Evolutionary conservation across 2,113 vertebrate genomes (phyloP), one percentile per base, ranked within the genome.

Genomic region (Tylochromis polylepis): DNA sequence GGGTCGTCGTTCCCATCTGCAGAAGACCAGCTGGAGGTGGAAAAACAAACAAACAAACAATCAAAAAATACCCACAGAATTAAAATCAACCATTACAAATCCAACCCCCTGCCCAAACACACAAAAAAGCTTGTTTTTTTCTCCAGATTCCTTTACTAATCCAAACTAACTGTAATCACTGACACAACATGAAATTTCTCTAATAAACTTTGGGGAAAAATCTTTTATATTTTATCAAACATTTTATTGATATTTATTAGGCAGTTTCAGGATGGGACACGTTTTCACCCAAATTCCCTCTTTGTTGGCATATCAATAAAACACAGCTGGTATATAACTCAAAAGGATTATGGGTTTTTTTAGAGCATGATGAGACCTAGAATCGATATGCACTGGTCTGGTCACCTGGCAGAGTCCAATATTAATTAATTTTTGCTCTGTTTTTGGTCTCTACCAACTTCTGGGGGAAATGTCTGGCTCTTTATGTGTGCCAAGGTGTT

Each of bases 1-100:
- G 99, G 99, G 94, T 99, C 97, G 67, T 98, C 98, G 81, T 92
- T 97, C 9, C 97, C 97, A 77, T 98, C 98, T 3, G 96, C 95
- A 62, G 95, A 95, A 11, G 97, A 97, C 99, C 98, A 99, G 29
- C 98, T 99, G 96, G 72, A 77, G 7, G 14, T 1, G 53, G 4
- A 12, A 55, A 18, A 14, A 22, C 38, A 56, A 24, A 57, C 11
- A 58, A 9, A 22, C 16, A 12, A 5, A 27, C 53, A 36, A 36
- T 36, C 8, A 15, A 6, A 4, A 72, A 16, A 24, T 43, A 10
- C 22, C 5, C 22, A 46, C 9, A 11, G 41, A 14, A 72, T 72
- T 49, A 2, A 49, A 75, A 18, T 18, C 67, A 75, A 49, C 67
- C 41, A 49, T 46, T 0, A 72, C 5, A 72, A 72, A 72, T 46